These are phyloP conservation scores for Drosophila setosimentum DNA, from an alignment of 2,888 invertebrate genomes.

Conservation along the genomic window DNA sequence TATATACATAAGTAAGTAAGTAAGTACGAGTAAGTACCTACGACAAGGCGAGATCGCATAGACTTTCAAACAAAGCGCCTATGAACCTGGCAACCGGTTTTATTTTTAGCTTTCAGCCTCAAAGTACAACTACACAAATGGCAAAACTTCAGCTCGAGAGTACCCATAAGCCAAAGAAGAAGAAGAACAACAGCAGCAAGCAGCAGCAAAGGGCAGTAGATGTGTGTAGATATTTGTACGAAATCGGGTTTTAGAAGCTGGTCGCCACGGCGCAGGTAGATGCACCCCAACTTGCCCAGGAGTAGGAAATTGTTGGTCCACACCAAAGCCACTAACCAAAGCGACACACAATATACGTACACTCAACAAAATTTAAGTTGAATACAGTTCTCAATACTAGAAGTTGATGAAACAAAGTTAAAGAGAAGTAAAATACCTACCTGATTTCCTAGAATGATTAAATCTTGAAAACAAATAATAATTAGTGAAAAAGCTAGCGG, in stretches of 20 bases:
- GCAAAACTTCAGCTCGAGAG: slow-evolving; percentile 67
- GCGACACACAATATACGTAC: slow-evolving; percentile 28
- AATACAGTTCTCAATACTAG: not conserved
- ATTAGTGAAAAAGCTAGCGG: not conserved
- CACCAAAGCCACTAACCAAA: slow-evolving; percentile 41
- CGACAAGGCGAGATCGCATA: slow-evolving; percentile 48
- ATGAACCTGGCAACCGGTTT: slow-evolving; percentile 78
- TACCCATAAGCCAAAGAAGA: slow-evolving; percentile 72
- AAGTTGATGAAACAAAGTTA: not conserved
- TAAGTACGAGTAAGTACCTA: slow-evolving; percentile 61
- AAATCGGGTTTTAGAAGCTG: slow-evolving; percentile 64
- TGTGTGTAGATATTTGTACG: slow-evolving; percentile 41
- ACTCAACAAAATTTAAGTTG: slow-evolving; percentile 15
- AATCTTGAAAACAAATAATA: not conserved
- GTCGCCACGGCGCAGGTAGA: slow-evolving; percentile 51
- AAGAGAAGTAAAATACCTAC: not conserved
- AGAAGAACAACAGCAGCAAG: slow-evolving; percentile 45
- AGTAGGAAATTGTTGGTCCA: slow-evolving; percentile 57
- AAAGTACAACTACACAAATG: slow-evolving; percentile 66
- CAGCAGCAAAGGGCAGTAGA: slow-evolving; percentile 50
- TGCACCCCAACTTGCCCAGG: slow-evolving; percentile 57
- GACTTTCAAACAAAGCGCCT: slow-evolving; percentile 71
- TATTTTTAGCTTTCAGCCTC: slow-evolving; percentile 31
- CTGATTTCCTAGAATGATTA: not conserved
- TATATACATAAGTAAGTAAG: slow-evolving; percentile 51